Evolutionary conservation across 2,797 vertebrate genomes (phyloP), one percentile per base, ranked within the genome.

Genomic region (Myripristis jacobus): DNA sequence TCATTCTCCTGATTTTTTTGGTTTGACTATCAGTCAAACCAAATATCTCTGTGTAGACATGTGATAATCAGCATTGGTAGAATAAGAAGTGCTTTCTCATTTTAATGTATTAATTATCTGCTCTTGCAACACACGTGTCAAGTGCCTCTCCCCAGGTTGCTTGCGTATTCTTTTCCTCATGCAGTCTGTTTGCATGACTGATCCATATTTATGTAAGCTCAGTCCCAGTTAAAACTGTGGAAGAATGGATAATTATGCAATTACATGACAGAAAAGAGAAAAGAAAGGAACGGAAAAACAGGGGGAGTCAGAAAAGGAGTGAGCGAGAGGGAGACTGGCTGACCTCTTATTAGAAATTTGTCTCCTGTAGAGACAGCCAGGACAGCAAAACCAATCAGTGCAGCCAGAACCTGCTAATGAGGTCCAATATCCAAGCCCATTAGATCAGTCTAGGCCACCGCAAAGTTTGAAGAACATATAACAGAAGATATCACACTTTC

Each of bases 341-440:
- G 83, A 80, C 76, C 81, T 84, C 69, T 47, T 48, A 46, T 36
- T 21, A 57, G 51, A 73, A 59, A 58, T 66, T 61, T 43, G 48
- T 71, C 55, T 76, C 76, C 67, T 70, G 74, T 53, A 1, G 44
- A 80, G 65, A 77, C 56, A 69, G 66, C 3, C 52, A 76, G 59
- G 70, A 83, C 70, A 83, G 61, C 69, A 66, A 66, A 73, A 69
- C 47, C 67, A 63, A 68, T 71, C 6, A 9, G 34, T 44, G 61
- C 50, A 43, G 53, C 63, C 31, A 60, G 41, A 58, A 46, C 60
- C 62, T 55, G 52, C 16, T 82, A 77, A 88, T 85, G 59, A 83
- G 71, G 66, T 75, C 31, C 8, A 46, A 59, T 66, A n/a, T 77
- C 43, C 46, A 50, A 62, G 48, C 56, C 31, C 48, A 70, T 67